These are phyloP conservation scores for Tetropium fuscum DNA, from an alignment of 2,888 invertebrate species.

Conservation along the genomic window DNA sequence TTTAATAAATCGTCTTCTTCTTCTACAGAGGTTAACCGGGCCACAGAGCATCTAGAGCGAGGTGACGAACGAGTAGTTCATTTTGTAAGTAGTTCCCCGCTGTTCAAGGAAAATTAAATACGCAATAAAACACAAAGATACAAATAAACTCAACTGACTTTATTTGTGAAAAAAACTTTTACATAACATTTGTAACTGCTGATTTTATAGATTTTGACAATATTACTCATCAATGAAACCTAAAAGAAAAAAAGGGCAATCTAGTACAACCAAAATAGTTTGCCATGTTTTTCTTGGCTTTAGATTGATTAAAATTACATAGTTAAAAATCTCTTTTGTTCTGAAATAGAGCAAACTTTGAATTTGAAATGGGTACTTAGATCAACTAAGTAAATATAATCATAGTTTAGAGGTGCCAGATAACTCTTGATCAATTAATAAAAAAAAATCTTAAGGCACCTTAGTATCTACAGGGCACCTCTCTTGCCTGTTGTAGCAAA, in stretches of 20 bases:
- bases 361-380: slow-evolving; percentile 34
- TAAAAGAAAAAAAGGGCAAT: too few relatives aligned
- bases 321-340: slow-evolving; percentile 19
- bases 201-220: slow-evolving; percentile 42
- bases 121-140: slow-evolving; percentile 42
- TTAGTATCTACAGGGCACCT: slow-evolving; percentile 43
- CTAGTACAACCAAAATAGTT: too few relatives aligned
- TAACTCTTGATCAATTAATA: slow-evolving; percentile 31
- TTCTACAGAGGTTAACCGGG: too few relatives aligned
- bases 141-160: slow-evolving; percentile 51
- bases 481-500: slow-evolving; percentile 39
- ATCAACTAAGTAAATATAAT: slow-evolving; percentile 40
- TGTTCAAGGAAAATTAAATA: too few relatives aligned
- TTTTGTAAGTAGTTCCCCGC: too few relatives aligned
- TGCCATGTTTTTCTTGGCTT: slow-evolving; percentile 8
- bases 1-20: too few relatives aligned
- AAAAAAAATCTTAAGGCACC: slow-evolving; percentile 46
- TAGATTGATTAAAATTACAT: slow-evolving; percentile 1
- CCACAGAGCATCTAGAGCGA: too few relatives aligned
- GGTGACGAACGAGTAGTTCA: too few relatives aligned
- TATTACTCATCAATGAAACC: slow-evolving; percentile 33
- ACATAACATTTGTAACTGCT: slow-evolving; percentile 42
- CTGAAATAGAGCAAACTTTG: slow-evolving; percentile 20
- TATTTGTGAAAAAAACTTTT: slow-evolving; percentile 52
- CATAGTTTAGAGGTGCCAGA: slow-evolving; percentile 38